A percentile compares a stretch with the other conserved stretches of the same genome.
Evolutionary conservation across 2,888 invertebrate species (phyloP).

Genomic region (Caenorhabditis virilis): DNA sequence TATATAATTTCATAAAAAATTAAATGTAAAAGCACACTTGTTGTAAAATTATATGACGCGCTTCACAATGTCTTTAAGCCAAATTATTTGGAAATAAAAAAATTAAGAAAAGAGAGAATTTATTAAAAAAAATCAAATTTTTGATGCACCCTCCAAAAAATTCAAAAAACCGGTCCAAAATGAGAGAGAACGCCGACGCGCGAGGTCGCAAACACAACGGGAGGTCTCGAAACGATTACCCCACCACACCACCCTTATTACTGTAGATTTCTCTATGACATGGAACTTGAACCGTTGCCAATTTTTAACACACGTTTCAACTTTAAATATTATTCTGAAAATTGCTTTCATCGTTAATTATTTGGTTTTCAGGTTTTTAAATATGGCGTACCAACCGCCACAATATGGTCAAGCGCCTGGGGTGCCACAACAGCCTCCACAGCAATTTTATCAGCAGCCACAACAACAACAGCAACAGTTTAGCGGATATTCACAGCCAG

Average conservation of each 20-base stretch:
- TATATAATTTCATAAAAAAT: no score
- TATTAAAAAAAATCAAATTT: no score
- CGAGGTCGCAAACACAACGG: neutral
- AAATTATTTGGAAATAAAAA: no score
- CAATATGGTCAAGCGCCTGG: slow-evolving; percentile 17
- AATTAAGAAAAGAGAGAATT: no score
- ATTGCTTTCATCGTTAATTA: neutral
- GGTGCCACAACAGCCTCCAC: slow-evolving; percentile 19
- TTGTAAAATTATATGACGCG: no score
- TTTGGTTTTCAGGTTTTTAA: slow-evolving; percentile 1
- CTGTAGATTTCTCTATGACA: slow-evolving; percentile 23
- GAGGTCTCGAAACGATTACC: slow-evolving; percentile 26
- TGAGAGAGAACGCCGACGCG: neutral
- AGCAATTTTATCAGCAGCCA: slow-evolving; percentile 20
- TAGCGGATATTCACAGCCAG: slow-evolving; percentile 25
- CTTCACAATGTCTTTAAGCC: no score
- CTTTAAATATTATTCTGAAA: neutral
- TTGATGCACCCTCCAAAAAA: no score
- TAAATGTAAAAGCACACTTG: no score
- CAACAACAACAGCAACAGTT: slow-evolving; percentile 13
- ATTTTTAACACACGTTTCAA: slow-evolving; percentile 8
- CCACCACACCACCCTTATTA: neutral
- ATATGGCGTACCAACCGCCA: slow-evolving; percentile 38
- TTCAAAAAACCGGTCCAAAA: slow-evolving; percentile 23
- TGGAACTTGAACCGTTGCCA: slow-evolving; percentile 36